Evolutionary conservation across 2,797 vertebrate genomes (phyloP).

Genomic region (Micropoecilia bifurca): DNA sequence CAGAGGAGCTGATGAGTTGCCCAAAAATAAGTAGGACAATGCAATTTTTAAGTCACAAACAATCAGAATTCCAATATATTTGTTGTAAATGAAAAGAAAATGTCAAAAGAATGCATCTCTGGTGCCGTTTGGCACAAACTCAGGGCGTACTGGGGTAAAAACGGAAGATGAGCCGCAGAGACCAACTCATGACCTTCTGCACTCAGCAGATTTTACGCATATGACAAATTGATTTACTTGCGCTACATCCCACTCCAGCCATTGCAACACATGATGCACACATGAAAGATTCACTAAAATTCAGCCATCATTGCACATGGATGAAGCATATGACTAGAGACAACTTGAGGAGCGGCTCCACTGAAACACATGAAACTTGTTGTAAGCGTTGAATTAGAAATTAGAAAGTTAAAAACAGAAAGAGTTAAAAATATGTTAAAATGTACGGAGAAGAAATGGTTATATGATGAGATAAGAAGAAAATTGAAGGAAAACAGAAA

Average conservation of each 20-base stretch:
- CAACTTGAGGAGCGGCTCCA: constrained; percentile 55
- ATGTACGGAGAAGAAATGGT: constrained; percentile 19
- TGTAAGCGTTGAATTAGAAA: constrained; percentile 12
- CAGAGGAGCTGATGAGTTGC: constrained; percentile 19
- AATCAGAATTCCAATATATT: constrained; percentile 8
- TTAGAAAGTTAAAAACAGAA: constrained; percentile 10
- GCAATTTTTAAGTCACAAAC: not conserved
- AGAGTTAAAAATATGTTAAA: constrained; percentile 18
- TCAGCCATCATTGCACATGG: constrained; percentile 77
- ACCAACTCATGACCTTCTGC: constrained; percentile 72
- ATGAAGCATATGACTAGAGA: constrained; percentile 73
- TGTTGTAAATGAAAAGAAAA: constrained; percentile 32
- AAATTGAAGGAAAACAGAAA: constrained; percentile 13
- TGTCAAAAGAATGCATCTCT: constrained; percentile 24
- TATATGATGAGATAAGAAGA: constrained; percentile 25
- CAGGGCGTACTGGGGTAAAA: constrained; percentile 34
- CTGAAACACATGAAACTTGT: constrained; percentile 39
- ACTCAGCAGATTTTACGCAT: constrained; percentile 79
- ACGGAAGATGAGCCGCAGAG: constrained; percentile 65
- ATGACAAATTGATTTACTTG: constrained; percentile 85
- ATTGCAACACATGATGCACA: constrained; percentile 76
- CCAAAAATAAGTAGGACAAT: constrained; percentile 14
- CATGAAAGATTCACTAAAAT: constrained; percentile 75
- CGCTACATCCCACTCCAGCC: constrained; percentile 76
- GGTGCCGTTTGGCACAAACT: constrained; percentile 39